Conservation (phyloP, 2,888 invertebrate genomes). For the Troides oblongomaculatus region DNA sequence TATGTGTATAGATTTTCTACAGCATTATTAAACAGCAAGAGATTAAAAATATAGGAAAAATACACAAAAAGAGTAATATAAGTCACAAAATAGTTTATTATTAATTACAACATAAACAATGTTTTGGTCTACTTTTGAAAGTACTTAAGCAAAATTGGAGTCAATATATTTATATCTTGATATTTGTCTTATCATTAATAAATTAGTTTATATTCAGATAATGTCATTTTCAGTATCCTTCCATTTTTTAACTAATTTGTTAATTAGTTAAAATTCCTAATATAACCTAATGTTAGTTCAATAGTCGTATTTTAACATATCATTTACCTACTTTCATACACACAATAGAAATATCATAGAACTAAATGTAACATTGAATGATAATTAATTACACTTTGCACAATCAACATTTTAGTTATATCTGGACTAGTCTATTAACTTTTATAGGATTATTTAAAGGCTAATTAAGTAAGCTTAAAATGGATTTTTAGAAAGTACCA, state of each 20-base stretch:
- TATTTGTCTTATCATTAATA: neutral
- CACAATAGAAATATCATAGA: constrained; percentile 25
- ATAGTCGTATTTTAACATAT: constrained; percentile 16
- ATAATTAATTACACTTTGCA: constrained; percentile 17
- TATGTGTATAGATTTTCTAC: neutral
- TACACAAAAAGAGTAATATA: neutral
- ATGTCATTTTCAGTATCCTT: too few relatives aligned
- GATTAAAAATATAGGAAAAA: too few relatives aligned
- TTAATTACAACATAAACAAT: neutral
- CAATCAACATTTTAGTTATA: constrained; percentile 11
- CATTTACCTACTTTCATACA: constrained; percentile 22
- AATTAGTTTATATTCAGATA: neutral
- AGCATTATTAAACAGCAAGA: neutral
- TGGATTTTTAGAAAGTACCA: neutral
- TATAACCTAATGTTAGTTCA: constrained; percentile 12
- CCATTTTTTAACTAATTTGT: neutral
- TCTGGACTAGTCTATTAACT: neutral
- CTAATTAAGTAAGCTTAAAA: neutral
- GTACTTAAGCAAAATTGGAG: neutral
- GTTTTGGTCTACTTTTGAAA: neutral
- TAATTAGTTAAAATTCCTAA: constrained; percentile 29
- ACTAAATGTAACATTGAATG: constrained; percentile 16
- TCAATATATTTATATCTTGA: neutral
- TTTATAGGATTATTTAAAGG: neutral
- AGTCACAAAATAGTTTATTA: neutral